Conservation (phyloP, 2,888 invertebrate genomes). For the Dynastes hyllus region DNA sequence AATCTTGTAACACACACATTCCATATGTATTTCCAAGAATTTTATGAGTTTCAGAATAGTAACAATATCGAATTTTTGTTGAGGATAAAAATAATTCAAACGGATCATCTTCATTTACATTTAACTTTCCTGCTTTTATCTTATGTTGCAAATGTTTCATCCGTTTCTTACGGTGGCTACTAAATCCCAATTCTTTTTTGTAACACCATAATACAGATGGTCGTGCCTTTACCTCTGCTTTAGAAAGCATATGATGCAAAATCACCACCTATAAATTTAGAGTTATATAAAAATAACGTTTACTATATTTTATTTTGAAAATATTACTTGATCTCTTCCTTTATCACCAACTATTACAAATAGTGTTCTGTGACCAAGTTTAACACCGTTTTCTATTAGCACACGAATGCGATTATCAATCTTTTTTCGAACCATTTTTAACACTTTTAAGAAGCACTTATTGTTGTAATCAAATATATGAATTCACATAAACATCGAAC, state of each 20-base stretch:
- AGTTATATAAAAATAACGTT: conserved; percentile 32
- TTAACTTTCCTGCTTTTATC: conserved; percentile 89
- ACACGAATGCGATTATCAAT: conserved; percentile 96
- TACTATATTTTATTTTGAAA: conserved; percentile 7
- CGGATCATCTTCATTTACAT: conserved; percentile 94
- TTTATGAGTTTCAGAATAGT: conserved; percentile 97
- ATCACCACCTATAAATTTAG: conserved; percentile 85
- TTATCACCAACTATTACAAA: conserved; percentile 97
- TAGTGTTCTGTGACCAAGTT: conserved; percentile 91
- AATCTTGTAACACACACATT: conserved; percentile 88
- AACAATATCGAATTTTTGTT: conserved; percentile 97
- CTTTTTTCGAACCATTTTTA: conserved; percentile 91
- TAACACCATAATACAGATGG: conserved; percentile 99
- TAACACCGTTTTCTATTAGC: conserved; percentile 97
- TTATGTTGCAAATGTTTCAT: conserved; percentile 89
- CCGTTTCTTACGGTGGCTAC: conserved; percentile 91
- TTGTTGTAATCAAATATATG: background rate
- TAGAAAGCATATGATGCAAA: conserved; percentile 97
- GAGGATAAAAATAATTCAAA: conserved; percentile 97
- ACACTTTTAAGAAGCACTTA: background rate
- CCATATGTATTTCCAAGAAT: conserved; percentile 96
- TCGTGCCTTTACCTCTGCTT: conserved; percentile 92
- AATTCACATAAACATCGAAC: background rate
- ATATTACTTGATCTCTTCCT: conserved; percentile 90
- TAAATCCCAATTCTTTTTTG: conserved; percentile 82